These are phyloP conservation scores for Agrotis clavis DNA, from an alignment of 2,888 invertebrate species.

Conservation along the genomic window DNA sequence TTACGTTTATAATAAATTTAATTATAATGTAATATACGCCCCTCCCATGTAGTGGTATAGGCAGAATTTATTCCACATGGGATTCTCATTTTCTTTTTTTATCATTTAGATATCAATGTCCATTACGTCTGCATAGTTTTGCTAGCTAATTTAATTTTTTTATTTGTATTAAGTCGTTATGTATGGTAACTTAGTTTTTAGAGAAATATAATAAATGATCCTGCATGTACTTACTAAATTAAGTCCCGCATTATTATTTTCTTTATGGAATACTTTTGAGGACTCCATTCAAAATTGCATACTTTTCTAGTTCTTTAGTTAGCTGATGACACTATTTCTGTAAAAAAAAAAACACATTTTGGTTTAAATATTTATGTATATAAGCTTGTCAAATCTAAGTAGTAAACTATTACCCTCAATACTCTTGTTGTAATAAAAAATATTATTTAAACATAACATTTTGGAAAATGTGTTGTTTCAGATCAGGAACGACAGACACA, in stretches of 20 bases:
- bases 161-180: background rate
- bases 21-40: no score
- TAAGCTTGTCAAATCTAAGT: background rate
- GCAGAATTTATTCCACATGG: background rate
- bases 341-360: slow-evolving; percentile 53
- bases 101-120: background rate
- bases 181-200: slow-evolving; percentile 19
- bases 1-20: no score
- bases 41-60: no score
- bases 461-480: no score
- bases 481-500: no score
- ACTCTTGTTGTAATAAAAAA: no score
- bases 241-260: slow-evolving; percentile 3
- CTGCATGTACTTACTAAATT: slow-evolving; percentile 6
- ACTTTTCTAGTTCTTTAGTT: slow-evolving; percentile 43
- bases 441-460: no score
- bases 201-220: background rate
- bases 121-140: background rate
- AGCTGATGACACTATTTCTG: slow-evolving; percentile 73
- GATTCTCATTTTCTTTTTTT: background rate
- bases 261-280: slow-evolving; percentile 16
- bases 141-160: background rate
- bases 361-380: background rate
- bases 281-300: slow-evolving; percentile 5
- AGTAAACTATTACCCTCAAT: no score